These are phyloP conservation scores for Drosophila anceps DNA, from an alignment of 2,888 invertebrate genomes.

Conservation along the genomic window DNA sequence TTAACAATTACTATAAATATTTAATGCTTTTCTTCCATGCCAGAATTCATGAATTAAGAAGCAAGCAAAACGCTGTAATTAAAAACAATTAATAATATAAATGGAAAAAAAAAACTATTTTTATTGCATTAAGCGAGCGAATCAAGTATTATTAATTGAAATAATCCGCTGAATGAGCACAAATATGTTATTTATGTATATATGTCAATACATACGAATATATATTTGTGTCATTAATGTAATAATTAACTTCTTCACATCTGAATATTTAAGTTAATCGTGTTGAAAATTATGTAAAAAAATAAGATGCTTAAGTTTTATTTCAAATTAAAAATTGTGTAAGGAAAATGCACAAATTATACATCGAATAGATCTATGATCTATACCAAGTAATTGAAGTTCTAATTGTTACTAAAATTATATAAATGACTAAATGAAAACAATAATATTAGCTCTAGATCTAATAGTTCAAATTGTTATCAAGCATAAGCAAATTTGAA, in stretches of 20 bases:
- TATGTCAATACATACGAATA: background rate
- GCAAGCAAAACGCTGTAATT: slow-evolving; percentile 2
- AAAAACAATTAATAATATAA: background rate
- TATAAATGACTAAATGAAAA: background rate
- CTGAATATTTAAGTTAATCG: no score
- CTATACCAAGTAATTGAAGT: background rate
- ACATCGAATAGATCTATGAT: no score
- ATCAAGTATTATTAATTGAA: slow-evolving; percentile 6
- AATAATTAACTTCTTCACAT: background rate
- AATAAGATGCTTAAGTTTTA: no score
- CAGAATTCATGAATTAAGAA: background rate
- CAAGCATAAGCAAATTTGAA: no score
- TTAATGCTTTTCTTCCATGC: background rate
- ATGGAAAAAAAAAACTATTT: background rate
- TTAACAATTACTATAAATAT: background rate
- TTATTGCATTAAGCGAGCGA: slow-evolving; percentile 2
- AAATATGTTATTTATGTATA: background rate
- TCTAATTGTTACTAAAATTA: background rate
- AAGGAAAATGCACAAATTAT: background rate
- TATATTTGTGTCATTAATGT: background rate
- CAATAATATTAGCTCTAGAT: no score
- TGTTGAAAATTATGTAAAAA: background rate
- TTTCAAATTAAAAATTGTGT: background rate
- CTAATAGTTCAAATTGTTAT: no score
- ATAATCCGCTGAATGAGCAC: slow-evolving; percentile 7